Conservation (phyloP, 2,888 invertebrate genomes). For the Panopea generosa region DNA sequence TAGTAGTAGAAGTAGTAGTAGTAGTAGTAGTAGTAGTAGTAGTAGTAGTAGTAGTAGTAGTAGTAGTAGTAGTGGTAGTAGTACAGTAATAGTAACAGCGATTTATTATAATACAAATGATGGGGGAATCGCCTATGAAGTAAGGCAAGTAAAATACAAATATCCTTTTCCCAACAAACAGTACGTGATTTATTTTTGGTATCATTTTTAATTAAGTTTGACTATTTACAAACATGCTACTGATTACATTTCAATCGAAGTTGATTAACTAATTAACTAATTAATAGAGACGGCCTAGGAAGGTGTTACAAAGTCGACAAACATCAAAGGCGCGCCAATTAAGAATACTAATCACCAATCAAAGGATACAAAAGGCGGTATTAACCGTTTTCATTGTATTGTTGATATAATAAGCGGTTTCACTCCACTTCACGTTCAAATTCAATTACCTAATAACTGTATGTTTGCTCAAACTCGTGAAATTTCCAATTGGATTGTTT, state of each 20-base stretch:
- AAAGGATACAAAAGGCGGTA: constrained; percentile 10
- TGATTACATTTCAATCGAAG: background rate
- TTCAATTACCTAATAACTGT: constrained; percentile 55
- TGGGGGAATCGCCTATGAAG: too few relatives aligned
- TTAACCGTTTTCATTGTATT: constrained; percentile 2
- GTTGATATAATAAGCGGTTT: constrained; percentile 46
- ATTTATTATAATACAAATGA: too few relatives aligned
- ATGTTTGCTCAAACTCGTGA: constrained; percentile 60
- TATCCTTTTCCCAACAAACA: background rate
- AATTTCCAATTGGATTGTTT: constrained; percentile 49
- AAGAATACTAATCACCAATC: constrained; percentile 45
- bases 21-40: too few relatives aligned
- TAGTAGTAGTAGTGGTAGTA: too few relatives aligned
- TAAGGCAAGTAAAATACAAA: too few relatives aligned
- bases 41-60: too few relatives aligned
- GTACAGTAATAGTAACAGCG: too few relatives aligned
- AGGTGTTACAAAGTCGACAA: constrained; percentile 57
- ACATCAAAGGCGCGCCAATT: constrained; percentile 55
- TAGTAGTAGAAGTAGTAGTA: too few relatives aligned
- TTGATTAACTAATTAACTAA: constrained; percentile 35
- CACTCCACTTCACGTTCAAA: constrained; percentile 20
- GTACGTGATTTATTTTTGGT: background rate
- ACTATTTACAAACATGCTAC: too few relatives aligned
- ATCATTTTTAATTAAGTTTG: too few relatives aligned
- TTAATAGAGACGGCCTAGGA: constrained; percentile 29